Evolutionary conservation across 2,113 vertebrate genomes (phyloP).

Genomic region (Dinomys branickii): DNA sequence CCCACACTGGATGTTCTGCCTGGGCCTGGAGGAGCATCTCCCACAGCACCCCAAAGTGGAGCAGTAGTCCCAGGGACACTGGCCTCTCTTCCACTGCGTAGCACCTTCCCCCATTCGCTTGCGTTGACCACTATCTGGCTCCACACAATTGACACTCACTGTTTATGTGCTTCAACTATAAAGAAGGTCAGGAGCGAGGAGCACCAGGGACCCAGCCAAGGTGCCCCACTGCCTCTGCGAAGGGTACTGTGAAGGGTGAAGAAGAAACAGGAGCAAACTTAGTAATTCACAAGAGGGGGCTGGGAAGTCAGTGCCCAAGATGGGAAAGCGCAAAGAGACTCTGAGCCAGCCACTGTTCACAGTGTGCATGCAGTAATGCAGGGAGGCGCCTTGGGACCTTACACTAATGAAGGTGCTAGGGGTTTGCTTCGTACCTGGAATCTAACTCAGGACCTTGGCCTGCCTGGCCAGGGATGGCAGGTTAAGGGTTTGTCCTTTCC

Average conservation of each 20-base stretch:
- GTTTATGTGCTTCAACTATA: conserved; percentile 30
- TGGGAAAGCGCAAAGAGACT: neutral
- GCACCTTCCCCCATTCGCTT: neutral
- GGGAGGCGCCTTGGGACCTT: neutral
- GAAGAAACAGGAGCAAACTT: neutral
- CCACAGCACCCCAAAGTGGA: neutral
- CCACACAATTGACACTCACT: conserved; percentile 27
- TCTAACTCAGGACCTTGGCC: no score
- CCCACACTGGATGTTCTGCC: neutral
- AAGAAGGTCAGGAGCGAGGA: neutral
- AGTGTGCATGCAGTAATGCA: neutral
- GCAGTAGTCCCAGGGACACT: neutral
- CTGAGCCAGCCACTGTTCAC: neutral
- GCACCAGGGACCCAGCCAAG: neutral
- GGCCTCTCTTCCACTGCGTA: neutral
- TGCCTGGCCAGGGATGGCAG: neutral
- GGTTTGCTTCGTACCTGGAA: no score
- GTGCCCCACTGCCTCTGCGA: neutral
- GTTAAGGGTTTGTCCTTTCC: neutral
- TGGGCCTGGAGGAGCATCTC: neutral
- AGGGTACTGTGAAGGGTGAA: neutral
- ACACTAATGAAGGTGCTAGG: neutral
- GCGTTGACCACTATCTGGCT: neutral
- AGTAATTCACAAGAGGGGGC: neutral
- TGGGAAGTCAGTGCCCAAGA: neutral